Evolutionary conservation across 2,888 invertebrate genomes (phyloP), one percentile per base, ranked within the genome.

Genomic region (Parelbella ahira): DNA sequence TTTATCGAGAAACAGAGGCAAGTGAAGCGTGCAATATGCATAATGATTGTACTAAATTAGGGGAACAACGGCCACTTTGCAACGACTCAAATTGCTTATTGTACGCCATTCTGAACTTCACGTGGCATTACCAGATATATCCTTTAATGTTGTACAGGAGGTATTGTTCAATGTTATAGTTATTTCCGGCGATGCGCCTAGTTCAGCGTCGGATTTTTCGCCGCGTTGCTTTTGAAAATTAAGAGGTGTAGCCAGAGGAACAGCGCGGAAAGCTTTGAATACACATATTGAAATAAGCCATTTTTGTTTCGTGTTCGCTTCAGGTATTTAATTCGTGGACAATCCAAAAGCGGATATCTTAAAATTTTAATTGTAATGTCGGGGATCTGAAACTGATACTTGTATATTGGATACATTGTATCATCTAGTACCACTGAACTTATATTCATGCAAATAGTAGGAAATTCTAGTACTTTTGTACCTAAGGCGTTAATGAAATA

Each of bases 21-120:
- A 73, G 68, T 68, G 68, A 62, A 63, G 67, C 73, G 66, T 78
- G 67, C 76, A 80, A 78, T 83, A 81, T 82, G 81, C 80, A 82
- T 81, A 81, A 79, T 76, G 77, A 76, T 78, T 76, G 79, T 77
- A 76, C 72, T 81, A 78, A 80, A 81, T 83, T 82, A 79, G 76
- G 61, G 62, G 60, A 59, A 68, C 66, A 70, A 68, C 60, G 60
- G 67, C 58, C 65, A 69, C 63, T 68, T 76, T 73, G 65, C 57
- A 67, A 58, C 49, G 56, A 69, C 71, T 75, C 62, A 67, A 75
- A 78, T 78, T 79, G 75, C 75, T 77, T 79, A 78, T 71, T 75
- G 72, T 70, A 54, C 56, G 58, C 62, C 54, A 52, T 68, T 78
- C 67, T 63, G 58, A 57, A 60, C 64, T 64, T 51, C 37, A 24